Conservation (phyloP, 1,140 invertebrate species). For the Periplaneta americana region DNA sequence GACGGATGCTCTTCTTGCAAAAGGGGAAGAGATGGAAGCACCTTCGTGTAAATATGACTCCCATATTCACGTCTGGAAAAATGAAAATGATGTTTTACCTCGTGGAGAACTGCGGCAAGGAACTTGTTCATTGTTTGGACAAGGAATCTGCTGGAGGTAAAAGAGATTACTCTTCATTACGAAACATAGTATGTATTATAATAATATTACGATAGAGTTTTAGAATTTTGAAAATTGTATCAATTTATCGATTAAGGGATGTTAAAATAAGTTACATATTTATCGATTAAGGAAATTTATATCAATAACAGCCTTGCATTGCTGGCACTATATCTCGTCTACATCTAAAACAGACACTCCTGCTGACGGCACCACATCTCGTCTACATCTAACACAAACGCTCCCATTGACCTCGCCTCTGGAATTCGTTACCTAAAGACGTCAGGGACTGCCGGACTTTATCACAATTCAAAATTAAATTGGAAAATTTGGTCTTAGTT, state of each 20-base stretch:
- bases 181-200: constrained; percentile 32
- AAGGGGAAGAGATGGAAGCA: constrained; percentile 50
- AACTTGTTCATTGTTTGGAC: background rate
- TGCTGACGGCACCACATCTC: too few relatives aligned
- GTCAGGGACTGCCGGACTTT: too few relatives aligned
- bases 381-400: too few relatives aligned
- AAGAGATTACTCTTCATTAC: constrained; percentile 19
- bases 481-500: too few relatives aligned
- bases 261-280: constrained; percentile 39
- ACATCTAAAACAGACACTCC: too few relatives aligned
- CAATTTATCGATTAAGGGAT: constrained; percentile 43
- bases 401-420: too few relatives aligned
- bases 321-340: too few relatives aligned
- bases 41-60: constrained; percentile 51
- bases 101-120: constrained; percentile 36
- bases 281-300: too few relatives aligned
- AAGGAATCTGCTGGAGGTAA: constrained; percentile 6
- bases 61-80: constrained; percentile 57
- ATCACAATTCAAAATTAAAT: too few relatives aligned
- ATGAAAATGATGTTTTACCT: constrained; percentile 50
- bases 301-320: too few relatives aligned
- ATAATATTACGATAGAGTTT: constrained; percentile 51
- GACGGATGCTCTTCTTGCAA: constrained; percentile 39
- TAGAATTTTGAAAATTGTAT: constrained; percentile 44
- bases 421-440: too few relatives aligned